These are phyloP conservation scores for Tenodera sinensis DNA, from an alignment of 2,888 invertebrate genomes.

Conservation along the genomic window DNA sequence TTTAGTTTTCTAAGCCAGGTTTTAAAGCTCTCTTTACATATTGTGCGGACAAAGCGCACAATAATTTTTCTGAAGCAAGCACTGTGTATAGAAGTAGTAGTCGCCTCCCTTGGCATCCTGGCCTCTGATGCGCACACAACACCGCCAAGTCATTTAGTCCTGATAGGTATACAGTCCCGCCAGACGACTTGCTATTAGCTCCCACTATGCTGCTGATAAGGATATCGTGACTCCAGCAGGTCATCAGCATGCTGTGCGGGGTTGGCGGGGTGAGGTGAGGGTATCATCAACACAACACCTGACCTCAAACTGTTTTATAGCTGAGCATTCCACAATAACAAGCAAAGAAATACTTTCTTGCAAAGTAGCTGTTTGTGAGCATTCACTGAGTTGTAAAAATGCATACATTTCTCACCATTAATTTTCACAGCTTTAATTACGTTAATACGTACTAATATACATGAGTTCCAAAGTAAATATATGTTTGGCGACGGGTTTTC, in stretches of 20 bases:
- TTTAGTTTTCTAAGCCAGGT: no score
- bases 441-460: no score
- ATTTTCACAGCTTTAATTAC: no score
- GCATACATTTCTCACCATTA: no score
- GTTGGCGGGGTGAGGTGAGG: neutral
- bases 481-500: no score
- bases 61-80: neutral
- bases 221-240: neutral
- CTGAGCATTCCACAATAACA: neutral
- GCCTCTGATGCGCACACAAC: neutral
- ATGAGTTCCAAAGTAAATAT: no score
- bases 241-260: neutral
- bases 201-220: neutral
- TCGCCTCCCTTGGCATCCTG: neutral
- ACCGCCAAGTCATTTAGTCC: neutral
- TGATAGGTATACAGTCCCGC: neutral
- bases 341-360: neutral
- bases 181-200: neutral
- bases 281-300: neutral
- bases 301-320: neutral
- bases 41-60: neutral
- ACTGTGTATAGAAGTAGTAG: neutral
- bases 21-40: no score
- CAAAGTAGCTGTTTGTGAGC: neutral
- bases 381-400: neutral